Evolutionary conservation across 2,888 invertebrate genomes (phyloP), one percentile per base, ranked within the genome.

Genomic region (Sminthurinus aureus): DNA sequence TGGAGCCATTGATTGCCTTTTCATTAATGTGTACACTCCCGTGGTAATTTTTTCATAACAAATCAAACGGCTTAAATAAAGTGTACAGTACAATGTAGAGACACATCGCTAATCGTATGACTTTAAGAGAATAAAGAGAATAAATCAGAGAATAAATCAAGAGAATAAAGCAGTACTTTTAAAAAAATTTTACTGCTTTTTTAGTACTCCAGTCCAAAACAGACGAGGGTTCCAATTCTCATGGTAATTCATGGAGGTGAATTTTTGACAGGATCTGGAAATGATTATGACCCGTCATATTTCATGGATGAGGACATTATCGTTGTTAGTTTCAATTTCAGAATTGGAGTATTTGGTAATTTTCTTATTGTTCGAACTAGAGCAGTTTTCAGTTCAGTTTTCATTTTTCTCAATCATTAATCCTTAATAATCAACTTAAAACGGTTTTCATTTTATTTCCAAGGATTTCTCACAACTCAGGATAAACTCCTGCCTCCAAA

Each of bases 251-350:
- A 87, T 22, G 71, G 71, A 13, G 87, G 87, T 15, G 79, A 79
- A 8, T 87, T 87, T 78, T 79, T 85, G 3, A 20, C 78, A 9
- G 85, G 85, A 79, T 84, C 85, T 82, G 85, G 84, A 3, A 82
- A 85, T 12, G 22, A 80, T 0, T 84, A 84, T 24, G 80, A 84
- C 13, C 83, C 85, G 6, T 79, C 79, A 13, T 87, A 85, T 74
- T 84, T 85, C 12, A 79, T 87, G 76, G 86, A 87, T 52, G 83
- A 86, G 13, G 82, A 85, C 58, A 79, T 87, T 0, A 75, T 87
- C 22, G 24, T 71, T 3, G 83, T 87, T 15, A 84, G 85, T 8
- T 79, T 87, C 50, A 87, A 87, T 71, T 87, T 85, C 50, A 52
- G 86, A 6, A 71, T 87, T 1, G 84, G n/a, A n/a, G n/a, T n/a